These are phyloP conservation scores for Alauda arvensis DNA, from an alignment of 2,797 vertebrate genomes.

Conservation along the genomic window DNA sequence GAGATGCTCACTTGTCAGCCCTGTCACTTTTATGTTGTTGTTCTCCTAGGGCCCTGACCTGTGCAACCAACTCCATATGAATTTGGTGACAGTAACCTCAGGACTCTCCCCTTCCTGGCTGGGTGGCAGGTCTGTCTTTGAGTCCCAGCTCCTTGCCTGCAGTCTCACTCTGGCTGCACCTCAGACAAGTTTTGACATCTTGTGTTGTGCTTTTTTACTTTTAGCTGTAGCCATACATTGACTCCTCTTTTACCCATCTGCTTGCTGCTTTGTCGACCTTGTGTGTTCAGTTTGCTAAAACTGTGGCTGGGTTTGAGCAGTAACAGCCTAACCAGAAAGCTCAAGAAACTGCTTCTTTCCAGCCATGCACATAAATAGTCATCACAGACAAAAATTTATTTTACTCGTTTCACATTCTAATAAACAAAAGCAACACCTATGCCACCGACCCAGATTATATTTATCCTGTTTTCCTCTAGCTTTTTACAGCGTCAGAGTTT, in stretches of 20 bases:
- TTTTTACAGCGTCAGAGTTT: not conserved
- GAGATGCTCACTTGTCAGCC: not conserved
- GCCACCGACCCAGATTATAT: not conserved
- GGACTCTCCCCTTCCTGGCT: fast-evolving
- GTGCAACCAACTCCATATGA: not conserved
- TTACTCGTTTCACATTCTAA: not conserved
- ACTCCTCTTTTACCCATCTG: not conserved
- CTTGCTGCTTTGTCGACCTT: not conserved
- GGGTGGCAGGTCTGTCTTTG: not conserved
- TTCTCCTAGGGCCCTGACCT: not conserved
- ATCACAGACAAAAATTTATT: not conserved
- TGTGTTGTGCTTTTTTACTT: not conserved
- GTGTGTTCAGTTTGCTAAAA: not conserved
- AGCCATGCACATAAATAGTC: not conserved
- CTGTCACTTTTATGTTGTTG: not conserved
- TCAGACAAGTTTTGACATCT: not conserved
- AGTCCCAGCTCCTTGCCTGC: not conserved
- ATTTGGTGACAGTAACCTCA: not conserved
- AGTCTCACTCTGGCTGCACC: not conserved
- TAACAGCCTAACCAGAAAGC: not conserved
- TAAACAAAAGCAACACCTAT: not conserved
- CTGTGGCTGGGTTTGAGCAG: not conserved
- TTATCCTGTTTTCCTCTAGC: not conserved
- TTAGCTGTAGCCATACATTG: not conserved
- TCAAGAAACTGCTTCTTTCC: not conserved